A percentile compares a stretch with the other conserved stretches of the same genome.
Conservation (phyloP, 2,113 vertebrate genomes). For the Coptodon bakossiorum region DNA sequence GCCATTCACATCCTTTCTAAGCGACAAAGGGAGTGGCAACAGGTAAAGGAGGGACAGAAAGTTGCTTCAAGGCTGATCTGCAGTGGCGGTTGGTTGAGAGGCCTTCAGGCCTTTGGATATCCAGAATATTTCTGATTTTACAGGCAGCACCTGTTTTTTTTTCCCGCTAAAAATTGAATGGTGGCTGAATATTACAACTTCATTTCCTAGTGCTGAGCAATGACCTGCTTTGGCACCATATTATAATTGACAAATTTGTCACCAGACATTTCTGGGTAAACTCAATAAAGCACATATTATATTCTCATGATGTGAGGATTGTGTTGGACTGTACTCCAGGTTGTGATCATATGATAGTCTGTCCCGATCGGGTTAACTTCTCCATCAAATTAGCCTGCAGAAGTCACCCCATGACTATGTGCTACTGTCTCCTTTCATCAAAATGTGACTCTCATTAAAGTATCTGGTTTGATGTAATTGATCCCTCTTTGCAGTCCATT, state of each 20-base stretch:
- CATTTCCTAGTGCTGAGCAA: neutral
- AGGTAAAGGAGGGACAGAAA: neutral
- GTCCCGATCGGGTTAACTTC: neutral
- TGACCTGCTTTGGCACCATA: neutral
- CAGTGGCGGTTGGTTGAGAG: neutral
- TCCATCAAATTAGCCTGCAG: neutral
- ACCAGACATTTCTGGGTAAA: neutral
- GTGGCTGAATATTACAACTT: neutral
- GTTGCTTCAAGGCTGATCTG: neutral
- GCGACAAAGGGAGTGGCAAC: neutral
- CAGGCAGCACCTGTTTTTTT: neutral
- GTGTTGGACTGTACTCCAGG: neutral
- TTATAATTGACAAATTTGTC: neutral
- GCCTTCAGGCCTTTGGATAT: neutral
- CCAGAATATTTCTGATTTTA: neutral
- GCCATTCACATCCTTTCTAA: neutral
- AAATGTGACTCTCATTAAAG: constrained; percentile 6
- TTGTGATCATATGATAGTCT: neutral
- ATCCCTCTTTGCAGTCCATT: neutral
- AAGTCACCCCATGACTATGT: neutral
- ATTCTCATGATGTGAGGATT: neutral
- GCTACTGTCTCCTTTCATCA: neutral
- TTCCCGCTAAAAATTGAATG: neutral
- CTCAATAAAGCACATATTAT: neutral
- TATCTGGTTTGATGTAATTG: neutral